These are phyloP conservation scores for Ariopsis seemanni DNA, from an alignment of 2,113 vertebrate species.

Conservation along the genomic window DNA sequence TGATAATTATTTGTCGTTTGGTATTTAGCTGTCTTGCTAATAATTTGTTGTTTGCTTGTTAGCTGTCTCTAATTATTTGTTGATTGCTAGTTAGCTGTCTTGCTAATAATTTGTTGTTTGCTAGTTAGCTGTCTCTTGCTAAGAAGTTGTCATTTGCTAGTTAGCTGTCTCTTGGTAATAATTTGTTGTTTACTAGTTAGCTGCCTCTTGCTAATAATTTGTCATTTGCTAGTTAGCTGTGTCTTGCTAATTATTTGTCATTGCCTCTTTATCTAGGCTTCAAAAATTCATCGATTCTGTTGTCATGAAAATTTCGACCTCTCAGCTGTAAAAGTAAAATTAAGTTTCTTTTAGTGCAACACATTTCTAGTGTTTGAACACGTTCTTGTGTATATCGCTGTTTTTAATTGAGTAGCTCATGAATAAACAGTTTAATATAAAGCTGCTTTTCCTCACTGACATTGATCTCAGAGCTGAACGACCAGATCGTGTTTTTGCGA, in stretches of 20 bases:
- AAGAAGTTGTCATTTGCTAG: neutral
- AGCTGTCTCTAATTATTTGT: too few species aligned
- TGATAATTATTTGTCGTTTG: neutral
- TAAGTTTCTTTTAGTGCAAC: neutral
- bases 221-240: neutral
- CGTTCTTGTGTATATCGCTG: too few species aligned
- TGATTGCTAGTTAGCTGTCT: neutral
- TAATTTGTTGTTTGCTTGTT: neutral
- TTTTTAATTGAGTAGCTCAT: neutral
- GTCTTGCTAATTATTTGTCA: neutral
- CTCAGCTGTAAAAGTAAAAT: neutral
- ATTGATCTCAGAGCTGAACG: neutral
- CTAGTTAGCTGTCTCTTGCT: neutral
- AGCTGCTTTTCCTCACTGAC: neutral
- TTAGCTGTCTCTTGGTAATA: neutral
- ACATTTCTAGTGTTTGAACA: neutral
- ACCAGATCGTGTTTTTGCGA: neutral
- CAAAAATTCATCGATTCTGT: neutral
- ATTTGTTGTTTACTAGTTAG: neutral
- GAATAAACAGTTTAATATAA: neutral
- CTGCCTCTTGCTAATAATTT: neutral
- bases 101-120: neutral
- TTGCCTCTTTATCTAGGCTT: neutral
- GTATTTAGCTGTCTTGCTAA: neutral
- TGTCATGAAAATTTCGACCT: neutral